Percentiles rank a stretch among this genome's conserved stretches.
Conservation (phyloP, 2,888 invertebrate genomes). For the Galerucella pusilla region DNA sequence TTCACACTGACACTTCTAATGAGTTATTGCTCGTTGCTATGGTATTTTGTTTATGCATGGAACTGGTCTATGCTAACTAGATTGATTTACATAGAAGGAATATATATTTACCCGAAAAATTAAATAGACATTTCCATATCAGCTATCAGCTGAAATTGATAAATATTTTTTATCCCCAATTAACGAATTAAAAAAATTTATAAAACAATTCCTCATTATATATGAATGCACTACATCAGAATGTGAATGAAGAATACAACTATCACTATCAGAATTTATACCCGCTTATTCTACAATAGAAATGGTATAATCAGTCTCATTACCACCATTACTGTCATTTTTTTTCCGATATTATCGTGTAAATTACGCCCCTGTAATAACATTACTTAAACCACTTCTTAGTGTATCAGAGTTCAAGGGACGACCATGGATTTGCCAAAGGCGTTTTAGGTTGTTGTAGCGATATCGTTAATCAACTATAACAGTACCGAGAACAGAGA, state of each 20-base stretch:
- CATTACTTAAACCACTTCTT: slow-evolving; percentile 11
- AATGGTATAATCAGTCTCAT: background rate
- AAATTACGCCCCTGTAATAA: slow-evolving; percentile 5
- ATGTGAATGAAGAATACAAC: background rate
- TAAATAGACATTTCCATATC: too few relatives aligned
- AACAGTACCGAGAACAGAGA: slow-evolving; percentile 41
- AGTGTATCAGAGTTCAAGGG: slow-evolving; percentile 16
- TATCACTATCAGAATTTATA: background rate
- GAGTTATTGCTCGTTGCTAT: too few relatives aligned
- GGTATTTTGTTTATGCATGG: too few relatives aligned
- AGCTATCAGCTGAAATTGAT: too few relatives aligned
- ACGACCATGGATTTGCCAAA: slow-evolving; percentile 31
- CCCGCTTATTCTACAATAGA: background rate
- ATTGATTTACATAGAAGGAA: too few relatives aligned
- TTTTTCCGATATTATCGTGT: slow-evolving; percentile 1
- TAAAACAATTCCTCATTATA: too few relatives aligned
- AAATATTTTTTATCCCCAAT: too few relatives aligned
- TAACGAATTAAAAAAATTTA: too few relatives aligned
- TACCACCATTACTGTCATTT: background rate
- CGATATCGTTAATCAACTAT: slow-evolving; percentile 48
- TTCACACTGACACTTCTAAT: too few relatives aligned
- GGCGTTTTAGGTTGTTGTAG: slow-evolving; percentile 38
- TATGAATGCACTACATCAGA: too few relatives aligned
- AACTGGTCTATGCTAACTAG: too few relatives aligned
- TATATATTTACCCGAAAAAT: too few relatives aligned